A percentile compares a stretch with the other conserved stretches of the same genome.
Conservation (phyloP, 2,113 vertebrate genomes). For the Hippocampus guttulatus region DNA sequence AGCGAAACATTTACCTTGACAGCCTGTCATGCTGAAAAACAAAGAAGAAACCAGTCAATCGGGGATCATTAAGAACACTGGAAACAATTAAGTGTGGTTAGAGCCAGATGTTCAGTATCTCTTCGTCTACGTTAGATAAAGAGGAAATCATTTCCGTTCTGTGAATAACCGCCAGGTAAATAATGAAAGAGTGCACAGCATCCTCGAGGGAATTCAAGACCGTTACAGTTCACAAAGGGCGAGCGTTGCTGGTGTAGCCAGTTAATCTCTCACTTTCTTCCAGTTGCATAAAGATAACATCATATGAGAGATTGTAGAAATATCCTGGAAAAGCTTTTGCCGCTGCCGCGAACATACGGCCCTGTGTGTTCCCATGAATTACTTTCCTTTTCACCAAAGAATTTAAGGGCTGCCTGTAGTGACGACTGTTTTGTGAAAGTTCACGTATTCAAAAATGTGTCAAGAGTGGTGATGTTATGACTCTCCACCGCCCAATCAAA, state of each 20-base stretch:
- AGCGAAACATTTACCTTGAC: conserved; percentile 52
- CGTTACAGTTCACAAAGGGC: conserved; percentile 35
- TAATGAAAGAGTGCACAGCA: conserved; percentile 26
- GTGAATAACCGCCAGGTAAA: conserved; percentile 43
- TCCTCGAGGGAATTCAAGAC: conserved; percentile 21
- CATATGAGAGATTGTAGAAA: conserved; percentile 9
- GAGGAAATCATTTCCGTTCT: conserved; percentile 25
- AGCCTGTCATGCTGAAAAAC: conserved; percentile 67
- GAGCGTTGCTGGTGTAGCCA: conserved; percentile 22
- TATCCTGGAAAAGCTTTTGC: not conserved
- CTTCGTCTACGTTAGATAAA: conserved; percentile 34
- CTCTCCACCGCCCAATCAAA: not conserved
- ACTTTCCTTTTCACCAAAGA: conserved; percentile 23
- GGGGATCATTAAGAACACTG: conserved; percentile 11
- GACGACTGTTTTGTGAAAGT: conserved; percentile 4
- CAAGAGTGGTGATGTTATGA: not conserved
- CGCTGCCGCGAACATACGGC: not conserved
- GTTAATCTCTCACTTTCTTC: conserved; percentile 40
- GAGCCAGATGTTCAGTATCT: conserved; percentile 34
- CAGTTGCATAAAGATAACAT: conserved; percentile 46
- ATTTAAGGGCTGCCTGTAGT: not conserved
- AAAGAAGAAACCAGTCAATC: conserved; percentile 35
- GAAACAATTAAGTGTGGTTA: conserved; percentile 29
- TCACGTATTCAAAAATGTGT: conserved; percentile 1
- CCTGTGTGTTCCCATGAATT: conserved; percentile 26